Conservation (phyloP, 2,797 vertebrate species). For the Hippocampus kuda region DNA sequence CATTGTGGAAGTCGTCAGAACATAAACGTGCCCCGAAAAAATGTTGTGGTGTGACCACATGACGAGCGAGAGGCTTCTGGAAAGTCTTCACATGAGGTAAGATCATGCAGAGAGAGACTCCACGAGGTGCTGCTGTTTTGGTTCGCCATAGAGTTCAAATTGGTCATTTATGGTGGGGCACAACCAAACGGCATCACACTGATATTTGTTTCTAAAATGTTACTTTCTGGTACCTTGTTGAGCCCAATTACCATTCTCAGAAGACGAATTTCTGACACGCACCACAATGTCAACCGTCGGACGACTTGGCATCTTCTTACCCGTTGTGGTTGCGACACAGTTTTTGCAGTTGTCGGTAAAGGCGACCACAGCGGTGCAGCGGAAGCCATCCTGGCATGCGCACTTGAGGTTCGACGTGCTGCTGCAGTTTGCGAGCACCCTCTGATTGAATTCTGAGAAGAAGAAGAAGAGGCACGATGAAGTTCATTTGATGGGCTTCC, state of each 20-base stretch:
- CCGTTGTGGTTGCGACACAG: conserved; percentile 19
- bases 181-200: no score
- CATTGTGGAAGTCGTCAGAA: no score
- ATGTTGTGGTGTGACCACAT: no score
- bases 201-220: not conserved
- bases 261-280: not conserved
- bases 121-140: no score
- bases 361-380: fast-evolving
- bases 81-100: no score
- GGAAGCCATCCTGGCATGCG: conserved; percentile 33
- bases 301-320: conserved; percentile 26
- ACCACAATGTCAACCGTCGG: no score
- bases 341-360: conserved; percentile 16
- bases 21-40: no score
- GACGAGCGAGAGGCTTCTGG: no score
- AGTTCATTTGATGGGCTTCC: not conserved
- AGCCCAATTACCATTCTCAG: not conserved
- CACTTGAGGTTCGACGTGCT: conserved; percentile 30
- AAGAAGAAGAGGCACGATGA: conserved; percentile 6
- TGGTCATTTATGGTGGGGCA: no score
- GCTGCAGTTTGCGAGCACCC: conserved; percentile 37
- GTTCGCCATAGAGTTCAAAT: no score
- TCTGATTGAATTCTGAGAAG: conserved; percentile 31
- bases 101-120: no score
- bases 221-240: not conserved